A percentile compares a stretch with the other conserved stretches of the same genome.
phyloP scores from a whole-genome alignment of 2,888 invertebrate genomes.

The Lathronympha strigana region DNA sequence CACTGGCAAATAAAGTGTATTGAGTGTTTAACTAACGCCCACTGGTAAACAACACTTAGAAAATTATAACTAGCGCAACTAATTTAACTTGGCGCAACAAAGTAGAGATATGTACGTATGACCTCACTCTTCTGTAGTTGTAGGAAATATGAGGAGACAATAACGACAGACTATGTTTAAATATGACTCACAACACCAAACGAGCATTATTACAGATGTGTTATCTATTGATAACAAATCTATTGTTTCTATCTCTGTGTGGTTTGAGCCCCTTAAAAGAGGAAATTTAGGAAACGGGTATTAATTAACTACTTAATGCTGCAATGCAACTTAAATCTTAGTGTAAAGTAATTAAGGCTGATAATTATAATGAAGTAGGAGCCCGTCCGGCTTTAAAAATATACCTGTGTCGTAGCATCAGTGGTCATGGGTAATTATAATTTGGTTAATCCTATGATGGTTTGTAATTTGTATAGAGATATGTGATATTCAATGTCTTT shows the following conservation, averaged over 20 bases:
- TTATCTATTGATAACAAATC: background rate
- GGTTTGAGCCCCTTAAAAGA: too few relatives aligned
- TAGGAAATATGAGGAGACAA: background rate
- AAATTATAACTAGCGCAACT: background rate
- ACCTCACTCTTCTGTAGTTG: conserved; percentile 2
- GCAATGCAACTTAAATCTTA: background rate
- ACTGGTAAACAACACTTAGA: too few relatives aligned
- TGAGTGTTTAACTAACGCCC: background rate
- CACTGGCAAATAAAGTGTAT: conserved; percentile 2
- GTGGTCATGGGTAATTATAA: background rate
- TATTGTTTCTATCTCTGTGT: background rate
- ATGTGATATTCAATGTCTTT: too few relatives aligned
- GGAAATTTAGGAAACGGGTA: background rate
- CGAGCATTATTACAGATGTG: background rate
- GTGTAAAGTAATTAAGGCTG: background rate
- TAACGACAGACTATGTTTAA: background rate
- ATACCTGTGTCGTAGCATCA: background rate
- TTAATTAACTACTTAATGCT: background rate
- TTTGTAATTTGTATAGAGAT: too few relatives aligned
- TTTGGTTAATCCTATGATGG: too few relatives aligned
- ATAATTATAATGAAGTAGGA: too few relatives aligned
- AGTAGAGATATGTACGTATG: background rate
- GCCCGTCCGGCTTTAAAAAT: too few relatives aligned
- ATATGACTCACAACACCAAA: background rate
- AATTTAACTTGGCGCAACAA: background rate